Base-by-base conservation (phyloP, 2,113 vertebrate species). In the Pseudolaguvia tuberculata region DNA sequence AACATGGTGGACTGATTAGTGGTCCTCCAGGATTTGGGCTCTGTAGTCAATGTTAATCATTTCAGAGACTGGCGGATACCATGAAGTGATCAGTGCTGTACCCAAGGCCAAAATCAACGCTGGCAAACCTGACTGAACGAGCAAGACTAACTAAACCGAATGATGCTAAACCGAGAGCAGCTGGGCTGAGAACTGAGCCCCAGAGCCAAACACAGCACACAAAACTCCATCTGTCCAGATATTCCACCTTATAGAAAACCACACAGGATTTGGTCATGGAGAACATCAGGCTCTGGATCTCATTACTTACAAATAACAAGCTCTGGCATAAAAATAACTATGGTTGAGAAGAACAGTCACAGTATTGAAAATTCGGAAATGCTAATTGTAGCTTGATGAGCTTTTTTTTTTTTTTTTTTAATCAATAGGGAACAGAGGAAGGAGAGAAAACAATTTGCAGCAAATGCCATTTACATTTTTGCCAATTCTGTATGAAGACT, bases 221-320 rank as follows among this genome's bases (percentile, higher is more conserved):
- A 47, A 59, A 71, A 71, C 14, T 39, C 35, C 52, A 57, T 71
- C 52, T 71, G 69, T 71, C 35, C 51, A 23, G 69, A 39, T 6
- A 42, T 47, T 71, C 35, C 56, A 47, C 35, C 55, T 59, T 48
- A 12, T 9, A 20, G 56, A 59, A 47, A 71, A 50, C 58, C 10
- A n/a, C 21, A 6, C 23, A 29, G 2, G 63, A 14, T 29, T 67
- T 6, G 63, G 63, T 27, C 45, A 18, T 5, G 9, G 17, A 6
- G 17, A 67, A 50, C 45, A 67, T 67, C 63, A 67, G 63, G 21
- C 1, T 47, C 7, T 25, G 42, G 42, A 48, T 21, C 62, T 66
- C 21, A 27, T 66, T 66, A 66, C 14, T 18, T 23, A 47, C 4
- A 14, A 1, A 7, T 23, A 66, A 66, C 62, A 48, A 48, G 21